These are phyloP conservation scores for Oceanodroma tethys DNA, from an alignment of 2,113 vertebrate genomes.

Conservation along the genomic window DNA sequence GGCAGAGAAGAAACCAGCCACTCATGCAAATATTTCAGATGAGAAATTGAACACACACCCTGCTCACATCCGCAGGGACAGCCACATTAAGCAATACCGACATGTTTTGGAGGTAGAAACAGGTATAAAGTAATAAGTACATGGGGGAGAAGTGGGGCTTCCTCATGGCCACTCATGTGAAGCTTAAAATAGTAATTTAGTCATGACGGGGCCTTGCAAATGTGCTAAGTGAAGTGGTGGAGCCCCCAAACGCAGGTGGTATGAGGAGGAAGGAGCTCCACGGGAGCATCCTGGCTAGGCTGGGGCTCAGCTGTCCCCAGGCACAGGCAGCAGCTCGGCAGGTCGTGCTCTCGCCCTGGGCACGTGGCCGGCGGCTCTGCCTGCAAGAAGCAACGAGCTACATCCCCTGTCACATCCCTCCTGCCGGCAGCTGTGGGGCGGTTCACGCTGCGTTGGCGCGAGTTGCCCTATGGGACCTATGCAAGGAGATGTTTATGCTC, in stretches of 20 bases:
- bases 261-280: not conserved
- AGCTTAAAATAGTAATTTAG: not conserved
- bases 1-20: not conserved
- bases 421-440: accelerated
- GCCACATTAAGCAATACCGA: accelerated
- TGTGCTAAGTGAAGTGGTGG: not conserved
- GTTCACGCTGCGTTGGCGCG: accelerated
- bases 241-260: accelerated
- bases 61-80: not conserved
- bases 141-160: not conserved
- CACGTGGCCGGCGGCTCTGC: not conserved
- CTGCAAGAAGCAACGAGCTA: not conserved
- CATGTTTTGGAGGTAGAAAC: accelerated
- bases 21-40: slow-evolving; percentile 53
- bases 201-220: not conserved
- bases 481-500: not conserved
- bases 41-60: slow-evolving; percentile 1
- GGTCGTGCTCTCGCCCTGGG: accelerated
- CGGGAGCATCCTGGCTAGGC: not conserved
- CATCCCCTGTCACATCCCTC: not conserved
- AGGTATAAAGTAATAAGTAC: not conserved
- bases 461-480: not conserved
- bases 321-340: not conserved
- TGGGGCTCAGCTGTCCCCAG: not conserved
- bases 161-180: not conserved